Evolutionary conservation across 2,888 invertebrate genomes (phyloP).

Genomic region (Lomographa bimaculata): DNA sequence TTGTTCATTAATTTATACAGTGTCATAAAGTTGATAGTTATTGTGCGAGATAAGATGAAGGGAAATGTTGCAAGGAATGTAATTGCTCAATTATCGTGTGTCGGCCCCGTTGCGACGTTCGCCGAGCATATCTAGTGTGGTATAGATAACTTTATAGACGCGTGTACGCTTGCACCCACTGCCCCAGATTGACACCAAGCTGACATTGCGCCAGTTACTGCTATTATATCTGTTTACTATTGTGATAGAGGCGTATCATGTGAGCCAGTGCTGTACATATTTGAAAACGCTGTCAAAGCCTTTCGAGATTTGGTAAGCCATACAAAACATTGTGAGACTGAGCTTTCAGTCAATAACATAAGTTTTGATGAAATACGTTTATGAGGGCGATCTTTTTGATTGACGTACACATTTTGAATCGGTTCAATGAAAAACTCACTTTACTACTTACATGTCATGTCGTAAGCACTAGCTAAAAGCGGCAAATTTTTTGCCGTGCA

Average conservation of each 20-base stretch:
- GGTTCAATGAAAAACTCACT: no score
- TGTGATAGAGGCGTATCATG: conserved; percentile 21
- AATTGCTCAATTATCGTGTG: conserved; percentile 69
- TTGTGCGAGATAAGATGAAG: conserved; percentile 21
- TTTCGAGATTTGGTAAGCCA: conserved; percentile 8
- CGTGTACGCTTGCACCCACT: conserved; percentile 39
- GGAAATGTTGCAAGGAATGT: conserved; percentile 59
- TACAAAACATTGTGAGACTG: no score
- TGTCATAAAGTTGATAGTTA: conserved; percentile 7
- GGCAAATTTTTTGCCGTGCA: conserved; percentile 12
- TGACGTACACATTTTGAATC: no score
- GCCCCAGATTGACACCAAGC: conserved; percentile 56
- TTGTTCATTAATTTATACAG: conserved; percentile 10
- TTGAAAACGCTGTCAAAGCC: conserved; percentile 15
- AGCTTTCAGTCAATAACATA: conserved; percentile 4
- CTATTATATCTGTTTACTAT: conserved; percentile 23
- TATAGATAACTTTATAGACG: conserved; percentile 32
- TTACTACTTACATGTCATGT: neutral
- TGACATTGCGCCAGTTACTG: conserved; percentile 57
- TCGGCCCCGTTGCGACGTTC: conserved; percentile 48
- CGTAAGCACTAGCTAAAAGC: conserved; percentile 1
- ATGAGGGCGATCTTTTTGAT: no score
- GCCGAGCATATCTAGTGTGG: conserved; percentile 38
- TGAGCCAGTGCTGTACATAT: conserved; percentile 5
- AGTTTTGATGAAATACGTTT: no score